Percentiles rank a stretch among this genome's conserved stretches.
Evolutionary conservation across 2,888 invertebrate species (phyloP).

Genomic region (Lycocerus yunnanus): DNA sequence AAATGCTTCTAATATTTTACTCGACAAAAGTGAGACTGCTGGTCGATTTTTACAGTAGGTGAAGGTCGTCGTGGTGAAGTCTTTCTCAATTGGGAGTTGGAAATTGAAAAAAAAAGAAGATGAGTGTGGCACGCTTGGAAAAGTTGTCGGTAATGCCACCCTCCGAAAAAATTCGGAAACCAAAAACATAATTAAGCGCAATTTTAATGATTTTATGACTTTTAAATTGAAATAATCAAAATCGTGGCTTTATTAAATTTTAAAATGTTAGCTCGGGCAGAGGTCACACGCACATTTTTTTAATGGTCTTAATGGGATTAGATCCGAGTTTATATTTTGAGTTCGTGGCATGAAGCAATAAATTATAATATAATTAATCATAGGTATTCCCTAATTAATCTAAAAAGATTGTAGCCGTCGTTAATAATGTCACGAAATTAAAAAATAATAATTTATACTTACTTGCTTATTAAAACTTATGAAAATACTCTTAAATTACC

Average conservation of each 20-base stretch:
- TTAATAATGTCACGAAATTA: not conserved
- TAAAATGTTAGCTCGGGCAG: not conserved
- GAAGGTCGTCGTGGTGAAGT: not conserved
- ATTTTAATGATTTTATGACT: not conserved
- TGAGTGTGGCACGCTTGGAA: not conserved
- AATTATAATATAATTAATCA: constrained; percentile 3
- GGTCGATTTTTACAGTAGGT: not conserved
- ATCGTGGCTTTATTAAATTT: not conserved
- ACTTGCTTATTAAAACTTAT: not conserved
- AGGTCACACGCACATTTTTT: not conserved
- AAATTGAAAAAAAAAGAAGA: not conserved
- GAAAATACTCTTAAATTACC: not conserved
- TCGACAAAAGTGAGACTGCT: not conserved
- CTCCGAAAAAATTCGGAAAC: not conserved
- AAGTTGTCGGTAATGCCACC: not conserved
- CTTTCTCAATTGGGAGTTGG: not conserved
- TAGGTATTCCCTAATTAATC: not conserved
- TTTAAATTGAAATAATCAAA: not conserved
- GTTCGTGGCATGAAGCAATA: constrained; percentile 3
- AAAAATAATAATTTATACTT: not conserved
- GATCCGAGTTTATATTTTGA: not conserved
- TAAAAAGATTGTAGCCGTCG: not conserved
- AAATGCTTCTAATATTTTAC: not conserved
- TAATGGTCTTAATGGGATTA: not conserved
- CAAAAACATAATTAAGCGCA: too few relatives aligned